These are phyloP conservation scores for Myzus persicae DNA, from an alignment of 1,140 invertebrate species.

Conservation along the genomic window DNA sequence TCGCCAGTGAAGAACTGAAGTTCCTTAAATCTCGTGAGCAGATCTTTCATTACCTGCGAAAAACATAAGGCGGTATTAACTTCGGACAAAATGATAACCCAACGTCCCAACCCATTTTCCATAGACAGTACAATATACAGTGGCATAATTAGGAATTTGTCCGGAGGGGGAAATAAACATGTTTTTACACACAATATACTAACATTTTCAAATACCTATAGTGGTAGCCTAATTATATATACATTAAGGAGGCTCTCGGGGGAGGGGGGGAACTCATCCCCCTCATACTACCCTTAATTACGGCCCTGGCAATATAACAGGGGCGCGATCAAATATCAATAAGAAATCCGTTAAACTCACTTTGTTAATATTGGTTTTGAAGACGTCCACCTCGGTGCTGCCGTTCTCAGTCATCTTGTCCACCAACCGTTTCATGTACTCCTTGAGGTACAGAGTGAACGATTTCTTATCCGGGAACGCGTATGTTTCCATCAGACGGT, in stretches of 20 bases:
- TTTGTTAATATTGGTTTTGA: conserved; percentile 93
- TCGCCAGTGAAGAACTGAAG: conserved; percentile 93
- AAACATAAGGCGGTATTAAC: not conserved
- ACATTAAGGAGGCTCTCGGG: no score
- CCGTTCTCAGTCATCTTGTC: conserved; percentile 80
- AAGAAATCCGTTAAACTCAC: not conserved
- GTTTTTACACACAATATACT: no score
- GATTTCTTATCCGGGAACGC: conserved; percentile 88
- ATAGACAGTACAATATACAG: not conserved
- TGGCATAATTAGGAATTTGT: no score
- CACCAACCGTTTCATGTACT: conserved; percentile 95
- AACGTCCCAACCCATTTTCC: not conserved
- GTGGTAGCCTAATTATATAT: no score
- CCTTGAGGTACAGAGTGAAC: conserved; percentile 91
- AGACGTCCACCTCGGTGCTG: conserved; percentile 84
- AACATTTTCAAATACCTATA: no score
- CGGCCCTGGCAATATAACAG: no score
- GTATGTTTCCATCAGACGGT: conserved; percentile 85
- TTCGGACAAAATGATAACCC: not conserved
- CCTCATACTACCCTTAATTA: no score
- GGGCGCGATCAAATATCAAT: not conserved
- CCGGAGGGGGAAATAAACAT: no score
- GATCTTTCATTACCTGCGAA: conserved; percentile 84
- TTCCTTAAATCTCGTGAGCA: conserved; percentile 90
- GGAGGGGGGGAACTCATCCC: no score